phyloP scores from a whole-genome alignment of 2,888 invertebrate species.

The Acrobeloides nanus region DNA sequence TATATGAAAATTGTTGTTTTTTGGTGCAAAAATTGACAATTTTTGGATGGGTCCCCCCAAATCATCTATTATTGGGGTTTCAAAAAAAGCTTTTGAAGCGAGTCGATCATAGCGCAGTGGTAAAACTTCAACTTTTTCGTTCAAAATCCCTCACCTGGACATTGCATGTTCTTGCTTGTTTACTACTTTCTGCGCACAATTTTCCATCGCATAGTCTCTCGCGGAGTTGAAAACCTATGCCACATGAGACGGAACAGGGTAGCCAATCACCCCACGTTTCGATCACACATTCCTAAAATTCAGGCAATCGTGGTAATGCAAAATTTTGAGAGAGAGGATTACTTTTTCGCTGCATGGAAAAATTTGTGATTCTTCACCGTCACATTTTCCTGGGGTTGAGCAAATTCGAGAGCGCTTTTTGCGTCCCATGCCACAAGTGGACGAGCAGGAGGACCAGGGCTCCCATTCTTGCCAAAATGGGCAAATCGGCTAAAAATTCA shows the following conservation, averaged over 20 bases:
- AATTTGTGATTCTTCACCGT: conserved; percentile 25
- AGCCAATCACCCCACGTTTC: conserved; percentile 46
- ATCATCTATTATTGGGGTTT: too few species aligned
- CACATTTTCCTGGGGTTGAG: conserved; percentile 24
- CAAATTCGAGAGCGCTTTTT: conserved; percentile 56
- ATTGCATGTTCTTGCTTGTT: conserved; percentile 51
- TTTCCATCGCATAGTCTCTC: conserved; percentile 43
- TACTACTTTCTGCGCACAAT: conserved; percentile 36
- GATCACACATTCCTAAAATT: conserved; percentile 18
- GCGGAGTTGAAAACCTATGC: conserved; percentile 50
- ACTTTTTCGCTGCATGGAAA: conserved; percentile 12
- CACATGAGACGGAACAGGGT: conserved; percentile 48
- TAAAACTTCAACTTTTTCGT: neutral
- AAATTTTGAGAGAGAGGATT: conserved; percentile 1
- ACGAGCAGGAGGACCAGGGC: conserved; percentile 63
- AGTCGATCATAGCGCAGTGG: too few species aligned
- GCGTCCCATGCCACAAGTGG: conserved; percentile 65
- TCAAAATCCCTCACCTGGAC: conserved; percentile 30
- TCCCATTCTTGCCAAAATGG: conserved; percentile 37
- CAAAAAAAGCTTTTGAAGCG: too few species aligned
- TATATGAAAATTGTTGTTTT: too few species aligned
- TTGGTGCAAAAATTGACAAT: too few species aligned
- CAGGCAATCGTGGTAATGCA: neutral
- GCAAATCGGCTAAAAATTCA: conserved; percentile 9
- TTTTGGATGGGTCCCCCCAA: too few species aligned